Evolutionary conservation across 2,888 invertebrate genomes (phyloP), one percentile per base, ranked within the genome.

Genomic region (Standfussiana lucernea): DNA sequence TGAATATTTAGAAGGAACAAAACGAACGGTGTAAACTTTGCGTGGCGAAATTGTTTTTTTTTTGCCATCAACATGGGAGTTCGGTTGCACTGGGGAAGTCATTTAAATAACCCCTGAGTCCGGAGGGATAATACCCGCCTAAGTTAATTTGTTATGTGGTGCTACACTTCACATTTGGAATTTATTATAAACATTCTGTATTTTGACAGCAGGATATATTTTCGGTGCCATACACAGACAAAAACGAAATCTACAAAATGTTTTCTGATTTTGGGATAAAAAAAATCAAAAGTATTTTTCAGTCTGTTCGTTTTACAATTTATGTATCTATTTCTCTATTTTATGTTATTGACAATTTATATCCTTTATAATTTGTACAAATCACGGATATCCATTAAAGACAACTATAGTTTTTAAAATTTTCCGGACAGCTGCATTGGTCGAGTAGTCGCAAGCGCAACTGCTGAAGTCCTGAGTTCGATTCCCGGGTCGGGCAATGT

Each of bases 1-100:
- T 95, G 94, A 94, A 95, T 95, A 94, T 94, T 92, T 92, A 90
- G 90, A 90, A 92, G 90, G 91, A 92, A 94, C 91, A 92, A 93
- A 94, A 93, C 91, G 89, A 89, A 92, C 90, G 87, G 88, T 92
- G 91, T 90, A 93, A 91, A 88, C 88, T 89, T 84, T 88, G 84
- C 79, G 71, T 79, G 84, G 83, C 78, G 87, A 90, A 91, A 92
- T 92, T 92, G 92, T 91, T 91, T 91, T 91, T 90, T 91, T 91
- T 90, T 88, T 86, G 87, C 87, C 82, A 83, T 88, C 89, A 85
- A 89, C 75, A 72, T 78, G 81, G 81, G 78, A 79, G 80, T 66
- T 84, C 71, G 65, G 86, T 86, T 89, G 90, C 85, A 86, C 83
- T 87, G 80, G 88, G 87, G 88, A 89, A 76, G 88, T 91, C 88